Percentiles rank a stretch among this genome's conserved stretches.
Evolutionary conservation across 2,797 vertebrate species (phyloP).

Genomic region (Rhinichthys osculus): DNA sequence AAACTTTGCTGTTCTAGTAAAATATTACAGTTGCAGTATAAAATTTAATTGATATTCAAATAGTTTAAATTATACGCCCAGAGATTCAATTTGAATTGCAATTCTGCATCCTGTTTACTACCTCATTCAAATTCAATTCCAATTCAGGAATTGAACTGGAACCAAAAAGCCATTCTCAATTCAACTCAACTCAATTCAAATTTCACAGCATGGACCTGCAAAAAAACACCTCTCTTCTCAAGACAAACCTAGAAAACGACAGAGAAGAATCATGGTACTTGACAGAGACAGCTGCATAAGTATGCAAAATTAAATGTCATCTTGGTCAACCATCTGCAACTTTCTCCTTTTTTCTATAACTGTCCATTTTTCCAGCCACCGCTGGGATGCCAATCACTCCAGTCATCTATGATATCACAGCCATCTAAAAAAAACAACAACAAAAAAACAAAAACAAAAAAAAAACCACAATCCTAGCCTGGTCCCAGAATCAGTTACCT

Average conservation of each 20-base stretch:
- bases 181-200: not conserved
- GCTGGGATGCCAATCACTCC: conserved; percentile 19
- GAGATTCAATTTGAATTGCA: not conserved
- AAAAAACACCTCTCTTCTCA: not conserved
- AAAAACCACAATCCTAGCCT: conserved; percentile 36
- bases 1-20: not conserved
- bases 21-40: not conserved
- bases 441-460: not conserved
- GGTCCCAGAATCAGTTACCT: not conserved
- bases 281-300: conserved; percentile 1
- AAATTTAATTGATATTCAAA: not conserved
- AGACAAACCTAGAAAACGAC: not conserved
- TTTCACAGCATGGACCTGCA: not conserved
- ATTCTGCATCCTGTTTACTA: too few species aligned
- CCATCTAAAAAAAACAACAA: conserved; percentile 16
- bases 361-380: not conserved
- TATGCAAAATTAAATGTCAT: conserved; percentile 13
- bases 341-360: conserved; percentile 3
- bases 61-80: not conserved
- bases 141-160: too few species aligned
- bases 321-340: not conserved
- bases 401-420: conserved; percentile 33
- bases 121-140: too few species aligned
- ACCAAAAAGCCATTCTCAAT: not conserved
- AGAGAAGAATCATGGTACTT: conserved; percentile 23